phyloP scores from a whole-genome alignment of 2,888 invertebrate genomes.

The Synanthedon formicaeformis region DNA sequence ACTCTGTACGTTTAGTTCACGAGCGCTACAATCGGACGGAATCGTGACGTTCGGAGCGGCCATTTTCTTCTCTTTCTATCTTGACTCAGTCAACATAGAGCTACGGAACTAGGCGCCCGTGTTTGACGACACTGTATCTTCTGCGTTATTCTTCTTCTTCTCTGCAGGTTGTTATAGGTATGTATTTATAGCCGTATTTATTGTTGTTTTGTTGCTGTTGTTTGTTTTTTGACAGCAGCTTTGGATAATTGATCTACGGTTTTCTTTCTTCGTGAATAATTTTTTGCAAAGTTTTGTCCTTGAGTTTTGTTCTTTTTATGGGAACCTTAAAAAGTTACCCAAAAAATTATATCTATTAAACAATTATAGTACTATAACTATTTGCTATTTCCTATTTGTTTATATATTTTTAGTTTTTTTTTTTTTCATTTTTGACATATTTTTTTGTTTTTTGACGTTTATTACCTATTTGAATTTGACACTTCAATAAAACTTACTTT shows the following conservation, averaged over 20 bases:
- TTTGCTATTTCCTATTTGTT: no score
- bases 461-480: no score
- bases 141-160: slow-evolving; percentile 48
- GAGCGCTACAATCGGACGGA: slow-evolving; percentile 23
- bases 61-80: slow-evolving; percentile 66
- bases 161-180: slow-evolving; percentile 26
- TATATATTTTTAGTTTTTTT: no score
- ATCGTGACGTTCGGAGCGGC: slow-evolving; percentile 36
- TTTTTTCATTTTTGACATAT: no score
- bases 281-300: no score
- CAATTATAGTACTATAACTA: no score
- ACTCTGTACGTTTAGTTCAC: slow-evolving; percentile 32
- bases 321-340: no score
- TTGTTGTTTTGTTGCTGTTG: slow-evolving; percentile 1
- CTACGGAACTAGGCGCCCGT: slow-evolving; percentile 38
- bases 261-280: no score
- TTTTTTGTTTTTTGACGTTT: no score
- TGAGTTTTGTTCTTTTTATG: no score
- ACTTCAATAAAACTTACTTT: background rate
- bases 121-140: slow-evolving; percentile 33
- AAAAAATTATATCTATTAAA: no score
- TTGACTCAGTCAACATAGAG: slow-evolving; percentile 42
- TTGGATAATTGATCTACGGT: no score
- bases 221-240: slow-evolving; percentile 3
- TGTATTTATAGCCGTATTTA: slow-evolving; percentile 14